These are phyloP conservation scores for Mallotus villosus DNA, from an alignment of 2,797 vertebrate species.

Conservation along the genomic window DNA sequence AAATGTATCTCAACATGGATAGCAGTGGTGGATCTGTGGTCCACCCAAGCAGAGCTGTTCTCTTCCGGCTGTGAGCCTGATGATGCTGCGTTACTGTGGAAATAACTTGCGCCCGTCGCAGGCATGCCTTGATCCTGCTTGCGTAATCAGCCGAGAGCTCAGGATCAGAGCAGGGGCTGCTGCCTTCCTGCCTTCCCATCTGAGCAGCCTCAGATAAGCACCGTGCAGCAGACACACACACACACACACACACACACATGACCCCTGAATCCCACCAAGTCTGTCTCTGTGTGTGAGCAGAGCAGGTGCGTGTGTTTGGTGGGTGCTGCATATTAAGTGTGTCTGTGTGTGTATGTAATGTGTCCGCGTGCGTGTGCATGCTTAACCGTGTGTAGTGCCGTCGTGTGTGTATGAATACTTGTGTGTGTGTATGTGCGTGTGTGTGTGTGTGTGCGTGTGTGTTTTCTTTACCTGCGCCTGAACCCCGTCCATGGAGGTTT, in stretches of 20 bases:
- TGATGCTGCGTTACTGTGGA: constrained; percentile 39
- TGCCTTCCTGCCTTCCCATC: constrained; percentile 12
- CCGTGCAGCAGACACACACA: not conserved
- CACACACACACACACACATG: constrained; percentile 12
- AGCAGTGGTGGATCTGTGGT: not conserved
- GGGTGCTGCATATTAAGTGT: constrained; percentile 6
- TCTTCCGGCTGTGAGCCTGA: constrained; percentile 39
- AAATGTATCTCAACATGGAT: constrained; percentile 30
- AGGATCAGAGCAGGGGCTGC: constrained; percentile 35
- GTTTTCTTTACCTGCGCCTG: constrained; percentile 57
- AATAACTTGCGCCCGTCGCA: constrained; percentile 53
- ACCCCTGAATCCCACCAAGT: not conserved
- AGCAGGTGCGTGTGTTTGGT: not conserved
- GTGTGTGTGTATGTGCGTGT: not conserved
- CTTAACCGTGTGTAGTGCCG: not conserved
- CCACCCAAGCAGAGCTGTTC: constrained; percentile 30
- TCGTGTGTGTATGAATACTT: not conserved
- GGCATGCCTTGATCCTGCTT: constrained; percentile 54
- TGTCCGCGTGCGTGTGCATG: not conserved
- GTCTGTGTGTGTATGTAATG: not conserved
- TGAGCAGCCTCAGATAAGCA: constrained; percentile 9
- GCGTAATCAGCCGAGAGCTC: constrained; percentile 49
- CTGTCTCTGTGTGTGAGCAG: not conserved
- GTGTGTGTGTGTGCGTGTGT: not conserved
- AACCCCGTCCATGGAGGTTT: constrained; percentile 67